phyloP scores from a whole-genome alignment of 1,140 invertebrate species.

The Pseudomyrmex dendroicus region DNA sequence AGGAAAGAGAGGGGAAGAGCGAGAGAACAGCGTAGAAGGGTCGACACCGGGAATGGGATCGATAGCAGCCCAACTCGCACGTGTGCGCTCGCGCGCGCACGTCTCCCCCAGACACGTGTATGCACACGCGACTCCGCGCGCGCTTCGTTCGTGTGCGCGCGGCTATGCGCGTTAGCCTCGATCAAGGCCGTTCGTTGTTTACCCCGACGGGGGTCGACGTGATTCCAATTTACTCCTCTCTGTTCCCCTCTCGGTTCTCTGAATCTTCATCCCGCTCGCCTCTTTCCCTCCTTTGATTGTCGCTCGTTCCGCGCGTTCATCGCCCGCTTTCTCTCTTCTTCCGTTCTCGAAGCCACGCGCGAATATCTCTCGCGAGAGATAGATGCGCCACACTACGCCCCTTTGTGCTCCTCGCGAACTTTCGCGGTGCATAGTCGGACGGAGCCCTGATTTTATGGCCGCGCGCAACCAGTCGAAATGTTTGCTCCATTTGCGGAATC shows the following conservation, averaged over 20 bases:
- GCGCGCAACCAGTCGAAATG: neutral
- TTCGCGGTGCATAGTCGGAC: neutral
- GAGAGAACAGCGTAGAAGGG: conserved; percentile 34
- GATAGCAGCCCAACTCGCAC: conserved; percentile 53
- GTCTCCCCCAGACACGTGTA: conserved; percentile 14
- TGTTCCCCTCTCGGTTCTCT: neutral
- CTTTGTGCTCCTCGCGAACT: neutral
- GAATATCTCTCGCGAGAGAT: conserved; percentile 6
- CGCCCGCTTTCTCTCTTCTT: conserved; percentile 2
- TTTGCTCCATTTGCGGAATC: conserved; percentile 23
- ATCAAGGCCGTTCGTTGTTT: conserved; percentile 72
- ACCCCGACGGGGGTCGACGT: conserved; percentile 65
- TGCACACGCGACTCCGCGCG: conserved; percentile 28
- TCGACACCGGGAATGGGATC: conserved; percentile 54
- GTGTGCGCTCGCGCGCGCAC: conserved; percentile 26
- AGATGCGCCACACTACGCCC: too few relatives aligned
- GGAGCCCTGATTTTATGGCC: conserved; percentile 16
- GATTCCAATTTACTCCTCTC: conserved; percentile 66
- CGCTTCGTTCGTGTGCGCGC: conserved; percentile 50
- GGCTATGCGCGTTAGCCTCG: conserved; percentile 60
- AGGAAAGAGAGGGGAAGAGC: neutral
- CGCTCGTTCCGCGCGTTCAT: neutral
- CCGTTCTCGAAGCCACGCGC: conserved; percentile 17
- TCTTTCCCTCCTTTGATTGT: neutral
- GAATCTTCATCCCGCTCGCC: neutral